Conservation (phyloP, 2,888 invertebrate genomes). For the Dermolepida albohirtum region DNA sequence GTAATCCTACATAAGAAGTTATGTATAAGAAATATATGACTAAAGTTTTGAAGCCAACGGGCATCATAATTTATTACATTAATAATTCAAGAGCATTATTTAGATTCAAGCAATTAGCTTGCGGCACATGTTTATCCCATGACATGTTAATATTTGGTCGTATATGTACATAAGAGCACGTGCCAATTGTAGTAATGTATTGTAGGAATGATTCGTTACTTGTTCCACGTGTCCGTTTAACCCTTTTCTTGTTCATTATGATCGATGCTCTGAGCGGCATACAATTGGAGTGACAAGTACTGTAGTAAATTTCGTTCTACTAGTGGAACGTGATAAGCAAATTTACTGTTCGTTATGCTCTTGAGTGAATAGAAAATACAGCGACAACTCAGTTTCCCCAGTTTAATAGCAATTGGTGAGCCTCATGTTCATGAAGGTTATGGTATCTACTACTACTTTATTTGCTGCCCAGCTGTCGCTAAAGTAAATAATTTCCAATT, state of each 20-base stretch:
- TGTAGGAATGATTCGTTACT: slow-evolving; percentile 5
- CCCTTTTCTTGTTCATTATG: slow-evolving; percentile 34
- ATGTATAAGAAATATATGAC: neutral
- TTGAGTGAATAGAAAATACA: slow-evolving; percentile 37
- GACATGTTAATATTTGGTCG: slow-evolving; percentile 24
- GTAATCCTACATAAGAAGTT: slow-evolving; percentile 11
- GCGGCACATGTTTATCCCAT: slow-evolving; percentile 14
- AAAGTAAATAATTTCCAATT: too few relatives aligned
- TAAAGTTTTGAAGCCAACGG: neutral
- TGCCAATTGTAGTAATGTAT: slow-evolving; percentile 25
- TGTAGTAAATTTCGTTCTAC: slow-evolving; percentile 23
- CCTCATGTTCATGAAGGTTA: slow-evolving; percentile 23
- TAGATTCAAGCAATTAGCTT: slow-evolving; percentile 24
- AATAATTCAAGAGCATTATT: slow-evolving; percentile 25
- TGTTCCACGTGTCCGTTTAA: slow-evolving; percentile 28
- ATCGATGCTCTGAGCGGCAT: slow-evolving; percentile 4
- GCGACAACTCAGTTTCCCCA: slow-evolving; percentile 16
- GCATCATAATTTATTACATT: slow-evolving; percentile 30
- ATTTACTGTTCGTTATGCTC: slow-evolving; percentile 37
- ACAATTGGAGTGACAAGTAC: slow-evolving; percentile 16
- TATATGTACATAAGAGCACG: slow-evolving; percentile 20
- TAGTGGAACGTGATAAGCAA: slow-evolving; percentile 40
- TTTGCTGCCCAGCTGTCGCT: neutral
- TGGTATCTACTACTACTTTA: slow-evolving; percentile 1
- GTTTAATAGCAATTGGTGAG: slow-evolving; percentile 31